Conservation (phyloP, 1,140 invertebrate species). For the Platyscapa corneri region DNA sequence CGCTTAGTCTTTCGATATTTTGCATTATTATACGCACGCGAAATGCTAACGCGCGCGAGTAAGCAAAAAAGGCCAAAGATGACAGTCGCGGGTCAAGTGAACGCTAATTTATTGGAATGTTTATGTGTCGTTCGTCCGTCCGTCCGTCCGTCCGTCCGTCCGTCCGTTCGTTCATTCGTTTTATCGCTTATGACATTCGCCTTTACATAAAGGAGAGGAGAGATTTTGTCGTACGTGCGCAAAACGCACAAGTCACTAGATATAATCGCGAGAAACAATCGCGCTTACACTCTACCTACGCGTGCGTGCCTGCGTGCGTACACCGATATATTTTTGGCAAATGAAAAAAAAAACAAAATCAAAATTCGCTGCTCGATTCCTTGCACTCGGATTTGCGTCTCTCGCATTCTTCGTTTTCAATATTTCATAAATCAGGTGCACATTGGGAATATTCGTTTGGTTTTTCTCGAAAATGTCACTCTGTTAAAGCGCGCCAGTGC, state of each 20-base stretch:
- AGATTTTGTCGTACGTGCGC: constrained; percentile 30
- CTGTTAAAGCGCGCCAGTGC: too few relatives aligned
- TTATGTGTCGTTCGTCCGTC: constrained; percentile 61
- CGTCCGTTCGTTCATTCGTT: neutral
- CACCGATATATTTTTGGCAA: neutral
- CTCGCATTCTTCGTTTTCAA: too few relatives aligned
- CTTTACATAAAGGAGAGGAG: constrained; percentile 6
- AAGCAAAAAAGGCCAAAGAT: constrained; percentile 63
- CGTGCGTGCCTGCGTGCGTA: neutral
- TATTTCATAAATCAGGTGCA: too few relatives aligned
- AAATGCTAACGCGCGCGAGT: constrained; percentile 42
- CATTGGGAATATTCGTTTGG: too few relatives aligned
- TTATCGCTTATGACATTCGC: constrained; percentile 25
- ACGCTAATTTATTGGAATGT: constrained; percentile 76
- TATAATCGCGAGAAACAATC: constrained; percentile 9
- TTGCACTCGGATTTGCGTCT: neutral
- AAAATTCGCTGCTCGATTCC: neutral
- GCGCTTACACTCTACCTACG: neutral
- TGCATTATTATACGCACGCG: constrained; percentile 37
- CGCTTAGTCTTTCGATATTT: constrained; percentile 32
- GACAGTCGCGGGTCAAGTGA: constrained; percentile 71
- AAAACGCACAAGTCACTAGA: constrained; percentile 16
- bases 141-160: too few relatives aligned
- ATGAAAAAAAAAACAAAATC: neutral
- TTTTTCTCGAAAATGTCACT: too few relatives aligned